Evolutionary conservation across 1,140 invertebrate genomes (phyloP).

Genomic region (Mylabris phalerata): DNA sequence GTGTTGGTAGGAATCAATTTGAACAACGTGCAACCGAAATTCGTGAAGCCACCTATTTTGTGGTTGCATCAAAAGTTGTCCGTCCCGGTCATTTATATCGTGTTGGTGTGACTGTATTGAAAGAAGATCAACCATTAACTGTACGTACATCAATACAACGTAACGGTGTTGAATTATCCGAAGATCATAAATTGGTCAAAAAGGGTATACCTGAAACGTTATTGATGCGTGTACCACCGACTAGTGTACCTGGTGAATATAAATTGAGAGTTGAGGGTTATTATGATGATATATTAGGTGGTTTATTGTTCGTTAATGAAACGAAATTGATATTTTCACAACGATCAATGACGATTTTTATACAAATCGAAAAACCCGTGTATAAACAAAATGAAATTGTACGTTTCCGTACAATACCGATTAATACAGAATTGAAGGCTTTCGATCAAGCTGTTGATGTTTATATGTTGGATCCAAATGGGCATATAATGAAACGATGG

Average conservation of each 20-base stretch:
- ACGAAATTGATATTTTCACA: conserved; percentile 73
- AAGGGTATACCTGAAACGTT: conserved; percentile 75
- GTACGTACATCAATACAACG: conserved; percentile 77
- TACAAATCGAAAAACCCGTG: conserved; percentile 91
- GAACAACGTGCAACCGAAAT: neutral
- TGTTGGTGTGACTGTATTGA: conserved; percentile 70
- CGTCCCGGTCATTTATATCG: conserved; percentile 81
- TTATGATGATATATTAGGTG: conserved; percentile 75
- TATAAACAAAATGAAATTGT: conserved; percentile 93
- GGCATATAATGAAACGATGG: conserved; percentile 81
- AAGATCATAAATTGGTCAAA: conserved; percentile 68
- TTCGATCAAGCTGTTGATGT: conserved; percentile 85
- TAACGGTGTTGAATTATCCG: conserved; percentile 78
- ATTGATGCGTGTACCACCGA: conserved; percentile 77
- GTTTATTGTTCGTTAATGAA: conserved; percentile 78
- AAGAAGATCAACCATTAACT: conserved; percentile 63
- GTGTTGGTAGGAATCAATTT: conserved; percentile 1
- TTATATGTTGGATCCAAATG: conserved; percentile 79
- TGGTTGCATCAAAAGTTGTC: conserved; percentile 78
- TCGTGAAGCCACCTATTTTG: conserved; percentile 61
- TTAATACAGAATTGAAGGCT: conserved; percentile 80
- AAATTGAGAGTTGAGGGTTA: conserved; percentile 82
- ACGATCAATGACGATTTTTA: conserved; percentile 90
- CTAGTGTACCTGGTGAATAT: conserved; percentile 74
- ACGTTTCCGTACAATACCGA: conserved; percentile 79